Evolutionary conservation across 1,140 invertebrate species (phyloP), one percentile per base, ranked within the genome.

Genomic region (Lanistes nyassanus): DNA sequence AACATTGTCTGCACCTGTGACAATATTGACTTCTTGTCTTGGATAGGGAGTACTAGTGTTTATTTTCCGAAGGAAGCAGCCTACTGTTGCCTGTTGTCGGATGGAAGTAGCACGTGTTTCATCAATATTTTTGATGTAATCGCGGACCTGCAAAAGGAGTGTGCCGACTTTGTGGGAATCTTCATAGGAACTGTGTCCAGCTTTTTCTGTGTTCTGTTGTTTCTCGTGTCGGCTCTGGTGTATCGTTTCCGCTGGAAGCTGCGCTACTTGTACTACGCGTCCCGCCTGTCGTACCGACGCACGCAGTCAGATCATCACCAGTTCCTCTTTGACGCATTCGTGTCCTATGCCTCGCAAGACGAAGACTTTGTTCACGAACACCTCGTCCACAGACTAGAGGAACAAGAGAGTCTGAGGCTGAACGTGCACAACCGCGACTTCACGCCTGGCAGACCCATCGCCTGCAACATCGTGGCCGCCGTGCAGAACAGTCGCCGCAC

Each of bases 401-500:
- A 60, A 4, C n/a, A 69, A 11, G 31, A 60, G n/a, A 73, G 64
- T 16, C 19, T 84, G 2, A 68, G 71, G 9, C 39, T 83, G 9
- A 81, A 77, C 77, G 37, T 85, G 29, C 82, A 84, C 56, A 56
- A 81, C n/a, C 56, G 80, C 42, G 84, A 86, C 68, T 86, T 86
- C 71, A n/a, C 79, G 19, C 77, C 80, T 7, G 83, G 83, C 0
- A 73, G 74, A 21, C n/a, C 75, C 21, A 93, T 93, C 66, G 91
- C 91, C 0, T 91, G 92, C 77, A 91, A 91, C 76, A 92, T 93
- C 58, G 82, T 92, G 31, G 89, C 89, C 53, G 91, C 91, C 77
- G 91, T 93, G 53, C 88, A 91, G 26, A 87, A 90, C 60, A 93
- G 92, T 82, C 90, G 91, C 60, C 92, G 91, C 84, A 91, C 92